Percentiles rank a stretch among this genome's conserved stretches.
These are phyloP conservation scores for Diploscapter pachys DNA, from an alignment of 1,140 invertebrate species.

Conservation along the genomic window DNA sequence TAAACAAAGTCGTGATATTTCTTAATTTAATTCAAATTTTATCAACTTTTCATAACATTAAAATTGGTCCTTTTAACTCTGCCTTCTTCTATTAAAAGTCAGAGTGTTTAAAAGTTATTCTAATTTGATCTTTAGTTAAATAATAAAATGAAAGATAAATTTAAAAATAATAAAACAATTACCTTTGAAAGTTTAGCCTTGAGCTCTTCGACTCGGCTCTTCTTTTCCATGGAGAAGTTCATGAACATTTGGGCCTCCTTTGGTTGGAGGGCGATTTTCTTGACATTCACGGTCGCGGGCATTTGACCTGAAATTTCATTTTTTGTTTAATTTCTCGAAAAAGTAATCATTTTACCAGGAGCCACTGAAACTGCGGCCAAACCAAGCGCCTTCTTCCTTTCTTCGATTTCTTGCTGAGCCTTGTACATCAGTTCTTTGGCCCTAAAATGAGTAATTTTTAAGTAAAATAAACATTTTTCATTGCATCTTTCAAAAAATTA, in stretches of 20 bases:
- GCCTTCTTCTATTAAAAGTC: no score
- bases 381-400: slow-evolving; percentile 39
- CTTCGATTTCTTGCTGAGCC: slow-evolving; percentile 52
- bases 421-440: slow-evolving; percentile 53
- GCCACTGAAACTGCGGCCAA: slow-evolving; percentile 27
- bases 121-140: no score
- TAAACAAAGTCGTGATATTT: no score
- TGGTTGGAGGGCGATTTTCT: slow-evolving; percentile 58
- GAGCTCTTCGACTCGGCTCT: slow-evolving; percentile 24
- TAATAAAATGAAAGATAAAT: no score
- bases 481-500: not conserved
- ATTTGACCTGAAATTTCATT: no score
- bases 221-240: slow-evolving; percentile 31
- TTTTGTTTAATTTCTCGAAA: slow-evolving; percentile 21
- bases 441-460: slow-evolving; percentile 20
- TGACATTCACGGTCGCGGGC: slow-evolving; percentile 14
- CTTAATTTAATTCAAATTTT: no score
- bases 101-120: no score
- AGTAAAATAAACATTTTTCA: not conserved
- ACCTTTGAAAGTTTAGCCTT: slow-evolving; percentile 15
- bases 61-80: no score
- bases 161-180: no score
- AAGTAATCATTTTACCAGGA: not conserved
- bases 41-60: no score
- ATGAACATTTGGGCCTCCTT: slow-evolving; percentile 28